Conservation (phyloP, 2,888 invertebrate species). For the Sesamia inferens region DNA sequence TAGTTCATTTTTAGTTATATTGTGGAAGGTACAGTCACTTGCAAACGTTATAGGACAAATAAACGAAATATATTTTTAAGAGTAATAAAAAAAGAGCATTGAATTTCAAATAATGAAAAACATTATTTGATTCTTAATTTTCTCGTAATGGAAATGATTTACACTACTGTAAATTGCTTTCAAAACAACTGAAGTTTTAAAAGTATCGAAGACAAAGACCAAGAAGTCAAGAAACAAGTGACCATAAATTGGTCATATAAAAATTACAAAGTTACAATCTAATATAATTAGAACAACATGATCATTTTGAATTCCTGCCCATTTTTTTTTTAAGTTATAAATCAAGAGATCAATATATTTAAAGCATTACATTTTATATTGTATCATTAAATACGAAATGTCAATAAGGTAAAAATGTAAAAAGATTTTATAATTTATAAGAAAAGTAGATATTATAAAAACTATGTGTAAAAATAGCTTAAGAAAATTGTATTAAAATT, state of each 20-base stretch:
- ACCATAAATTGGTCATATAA: background rate
- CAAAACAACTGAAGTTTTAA: background rate
- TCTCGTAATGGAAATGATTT: background rate
- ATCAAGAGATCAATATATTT: constrained; percentile 53
- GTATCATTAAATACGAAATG: constrained; percentile 33
- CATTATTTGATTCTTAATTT: background rate
- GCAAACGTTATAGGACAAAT: constrained; percentile 2
- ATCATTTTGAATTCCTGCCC: background rate
- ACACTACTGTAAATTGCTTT: background rate
- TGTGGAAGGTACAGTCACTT: constrained; percentile 16
- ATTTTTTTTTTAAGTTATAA: constrained; percentile 10
- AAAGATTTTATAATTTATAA: constrained; percentile 37
- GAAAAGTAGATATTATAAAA: constrained; percentile 39
- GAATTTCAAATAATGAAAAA: too few relatives aligned
- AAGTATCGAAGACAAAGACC: background rate
- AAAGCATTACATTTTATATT: constrained; percentile 29
- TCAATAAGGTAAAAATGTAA: constrained; percentile 21
- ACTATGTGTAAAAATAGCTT: constrained; percentile 31
- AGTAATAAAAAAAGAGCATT: too few relatives aligned
- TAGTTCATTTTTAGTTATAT: background rate
- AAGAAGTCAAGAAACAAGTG: background rate
- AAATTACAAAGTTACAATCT: background rate
- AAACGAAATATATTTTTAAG: background rate
- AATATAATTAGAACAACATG: background rate
- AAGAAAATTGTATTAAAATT: constrained; percentile 42